Conservation (phyloP, 2,888 invertebrate genomes). For the Neocrepidodera transversa region DNA sequence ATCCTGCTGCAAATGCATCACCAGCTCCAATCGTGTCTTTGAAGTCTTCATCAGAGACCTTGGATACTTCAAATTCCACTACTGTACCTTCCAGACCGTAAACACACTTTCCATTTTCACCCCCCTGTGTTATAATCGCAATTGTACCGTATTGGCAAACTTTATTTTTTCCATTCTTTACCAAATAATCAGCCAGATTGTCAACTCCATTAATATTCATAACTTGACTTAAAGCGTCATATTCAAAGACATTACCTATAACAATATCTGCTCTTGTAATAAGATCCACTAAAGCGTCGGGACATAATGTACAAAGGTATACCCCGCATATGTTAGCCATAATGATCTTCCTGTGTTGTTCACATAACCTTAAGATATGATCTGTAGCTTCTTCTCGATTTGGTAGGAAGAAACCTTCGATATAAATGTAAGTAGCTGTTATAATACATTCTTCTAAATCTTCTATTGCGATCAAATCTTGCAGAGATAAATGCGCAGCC, state of each 20-base stretch:
- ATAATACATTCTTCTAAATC: slow-evolving; percentile 45
- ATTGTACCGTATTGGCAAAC: slow-evolving; percentile 57
- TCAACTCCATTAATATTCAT: slow-evolving; percentile 34
- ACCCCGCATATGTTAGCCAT: slow-evolving; percentile 65
- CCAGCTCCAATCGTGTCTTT: slow-evolving; percentile 69
- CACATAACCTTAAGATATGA: slow-evolving; percentile 59
- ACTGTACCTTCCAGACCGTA: slow-evolving; percentile 44
- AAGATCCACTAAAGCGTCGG: slow-evolving; percentile 58
- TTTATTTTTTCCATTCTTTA: slow-evolving; percentile 15
- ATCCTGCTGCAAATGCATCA: slow-evolving; percentile 68
- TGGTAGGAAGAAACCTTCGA: slow-evolving; percentile 68
- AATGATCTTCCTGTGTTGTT: slow-evolving; percentile 55
- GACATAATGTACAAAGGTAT: slow-evolving; percentile 61
- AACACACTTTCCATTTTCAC: slow-evolving; percentile 63
- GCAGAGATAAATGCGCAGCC: slow-evolving; percentile 58
- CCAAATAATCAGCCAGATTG: background rate
- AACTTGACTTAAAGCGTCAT: slow-evolving; percentile 57
- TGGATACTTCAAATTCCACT: slow-evolving; percentile 54
- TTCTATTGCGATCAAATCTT: slow-evolving; percentile 47
- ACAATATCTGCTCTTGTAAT: slow-evolving; percentile 62
- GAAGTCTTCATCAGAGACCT: slow-evolving; percentile 57
- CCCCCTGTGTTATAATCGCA: slow-evolving; percentile 71
- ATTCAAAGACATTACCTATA: slow-evolving; percentile 66
- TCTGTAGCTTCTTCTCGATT: slow-evolving; percentile 60
- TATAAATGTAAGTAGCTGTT: slow-evolving; percentile 57